Base-by-base conservation (phyloP, 2,797 vertebrate genomes). In the Aplochiton taeniatus region DNA sequence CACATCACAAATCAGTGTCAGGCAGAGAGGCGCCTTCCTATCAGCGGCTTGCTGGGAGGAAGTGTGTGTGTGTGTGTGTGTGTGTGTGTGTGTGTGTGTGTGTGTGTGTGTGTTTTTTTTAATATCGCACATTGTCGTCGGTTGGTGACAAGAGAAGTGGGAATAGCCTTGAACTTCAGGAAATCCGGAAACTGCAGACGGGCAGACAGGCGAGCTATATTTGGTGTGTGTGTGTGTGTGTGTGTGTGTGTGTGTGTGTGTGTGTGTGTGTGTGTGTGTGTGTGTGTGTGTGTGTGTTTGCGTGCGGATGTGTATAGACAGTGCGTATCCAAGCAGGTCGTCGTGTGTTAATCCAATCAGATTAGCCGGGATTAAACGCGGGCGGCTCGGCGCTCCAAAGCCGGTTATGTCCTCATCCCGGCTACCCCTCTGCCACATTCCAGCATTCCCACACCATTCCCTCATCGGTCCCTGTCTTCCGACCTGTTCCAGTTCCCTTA, bases 341-440 rank as follows among this genome's bases (percentile, higher is more conserved):
- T 80, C 43, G 47, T 70, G 72, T 90, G 88, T 88, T 92, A 93
- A 92, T 93, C 91, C 88, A 88, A 90, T 91, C 90, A 91, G 91
- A 92, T 93, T 91, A 91, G 78, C 70, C 43, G 64, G 87, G 87
- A 90, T 90, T 93, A 91, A 90, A 83, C 73, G 64, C 80, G 76
- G 83, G 80, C 80, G 79, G 73, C 78, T 83, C 19, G 74, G 79
- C 71, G 12, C 81, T 79, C 84, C 81, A 89, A 90, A 91, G 85
- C 88, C 72, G 79, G 87, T 91, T 90, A 90, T 31, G 77, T 79
- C 70, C 78, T 89, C 82, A 90, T 89, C 85, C 83, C 58, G 42
- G 58, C 67, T 44, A 61, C 13, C 55, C 67, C 64, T 48, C 57
- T 78, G 9, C 57, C 17, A 5, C 50, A 42, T 65, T 83, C 68